A percentile compares a stretch with the other conserved stretches of the same genome.
Evolutionary conservation across 2,797 vertebrate species (phyloP).

Genomic region (Harpagifer antarcticus): DNA sequence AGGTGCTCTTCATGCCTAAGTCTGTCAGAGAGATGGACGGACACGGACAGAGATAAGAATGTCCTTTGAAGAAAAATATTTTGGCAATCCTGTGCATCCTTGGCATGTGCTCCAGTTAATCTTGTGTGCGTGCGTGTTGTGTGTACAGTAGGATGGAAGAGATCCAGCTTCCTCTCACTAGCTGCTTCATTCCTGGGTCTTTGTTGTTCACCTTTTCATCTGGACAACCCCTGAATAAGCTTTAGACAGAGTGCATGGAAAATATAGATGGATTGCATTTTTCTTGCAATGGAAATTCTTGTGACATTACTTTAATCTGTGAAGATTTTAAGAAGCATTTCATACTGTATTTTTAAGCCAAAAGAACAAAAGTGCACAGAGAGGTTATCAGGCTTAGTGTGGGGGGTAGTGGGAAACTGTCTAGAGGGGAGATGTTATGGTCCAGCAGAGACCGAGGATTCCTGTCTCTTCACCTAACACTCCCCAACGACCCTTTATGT

Average conservation of each 20-base stretch:
- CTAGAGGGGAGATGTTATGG: conserved; percentile 31
- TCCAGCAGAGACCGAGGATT: conserved; percentile 41
- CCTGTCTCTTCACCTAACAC: conserved; percentile 45
- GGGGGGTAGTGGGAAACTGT: conserved; percentile 14
- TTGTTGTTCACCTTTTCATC: conserved; percentile 62
- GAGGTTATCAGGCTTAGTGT: conserved; percentile 13
- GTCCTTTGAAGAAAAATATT: conserved; percentile 42
- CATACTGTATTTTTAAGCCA: conserved; percentile 28
- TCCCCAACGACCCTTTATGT: conserved; percentile 18
- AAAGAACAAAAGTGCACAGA: neutral
- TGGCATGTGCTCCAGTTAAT: conserved; percentile 47
- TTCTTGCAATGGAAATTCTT: conserved; percentile 34
- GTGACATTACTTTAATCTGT: conserved; percentile 17
- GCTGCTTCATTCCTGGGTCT: conserved; percentile 56
- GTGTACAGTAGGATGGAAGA: conserved; percentile 48
- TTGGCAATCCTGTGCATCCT: conserved; percentile 61
- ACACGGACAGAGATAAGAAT: conserved; percentile 13
- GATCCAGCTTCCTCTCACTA: conserved; percentile 60
- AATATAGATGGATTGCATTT: conserved; percentile 35
- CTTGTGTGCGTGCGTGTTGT: conserved; percentile 35
- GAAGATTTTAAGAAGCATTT: conserved; percentile 17
- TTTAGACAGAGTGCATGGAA: conserved; percentile 49
- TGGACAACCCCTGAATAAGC: conserved; percentile 41
- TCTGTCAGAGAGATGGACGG: neutral
- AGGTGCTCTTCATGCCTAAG: neutral